Conservation (phyloP, 2,113 vertebrate genomes). For the Calidris pugnax region DNA sequence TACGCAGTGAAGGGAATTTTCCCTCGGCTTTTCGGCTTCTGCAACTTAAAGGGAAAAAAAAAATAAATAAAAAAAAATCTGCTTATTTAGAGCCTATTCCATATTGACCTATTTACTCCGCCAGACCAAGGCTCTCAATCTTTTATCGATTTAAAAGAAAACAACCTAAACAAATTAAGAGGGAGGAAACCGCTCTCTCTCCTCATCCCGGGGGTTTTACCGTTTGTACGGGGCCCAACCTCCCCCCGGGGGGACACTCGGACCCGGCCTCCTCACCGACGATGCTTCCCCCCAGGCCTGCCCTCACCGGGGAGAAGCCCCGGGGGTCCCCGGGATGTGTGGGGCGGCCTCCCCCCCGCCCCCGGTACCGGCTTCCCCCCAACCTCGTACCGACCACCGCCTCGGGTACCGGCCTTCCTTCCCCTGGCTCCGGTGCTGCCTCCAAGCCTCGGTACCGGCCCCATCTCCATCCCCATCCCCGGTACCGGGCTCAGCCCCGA, state of each 20-base stretch:
- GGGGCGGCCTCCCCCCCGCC: not conserved
- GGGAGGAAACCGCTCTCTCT: not conserved
- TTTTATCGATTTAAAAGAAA: conserved; percentile 53
- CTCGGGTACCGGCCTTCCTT: not conserved
- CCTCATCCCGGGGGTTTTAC: not conserved
- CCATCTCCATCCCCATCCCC: not conserved
- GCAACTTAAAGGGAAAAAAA: not conserved
- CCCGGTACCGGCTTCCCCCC: not conserved
- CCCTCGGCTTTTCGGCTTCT: not conserved
- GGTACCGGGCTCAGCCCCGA: not conserved
- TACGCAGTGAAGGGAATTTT: not conserved
- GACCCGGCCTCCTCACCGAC: not conserved
- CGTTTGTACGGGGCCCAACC: not conserved
- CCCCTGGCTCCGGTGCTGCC: too few relatives aligned
- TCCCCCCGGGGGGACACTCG: not conserved
- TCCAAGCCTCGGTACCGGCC: too few relatives aligned
- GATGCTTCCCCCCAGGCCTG: not conserved
- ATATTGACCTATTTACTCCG: conserved; percentile 63
- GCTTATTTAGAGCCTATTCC: conserved; percentile 37
- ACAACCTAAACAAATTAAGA: conserved; percentile 46
- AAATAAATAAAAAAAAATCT: not conserved
- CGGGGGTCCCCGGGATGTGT: not conserved
- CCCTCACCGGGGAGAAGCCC: not conserved
- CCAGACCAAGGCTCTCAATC: conserved; percentile 39
- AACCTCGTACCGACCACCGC: not conserved